Evolutionary conservation across 2,888 invertebrate species (phyloP), one percentile per base, ranked within the genome.

Genomic region (Corythucha ciliata): DNA sequence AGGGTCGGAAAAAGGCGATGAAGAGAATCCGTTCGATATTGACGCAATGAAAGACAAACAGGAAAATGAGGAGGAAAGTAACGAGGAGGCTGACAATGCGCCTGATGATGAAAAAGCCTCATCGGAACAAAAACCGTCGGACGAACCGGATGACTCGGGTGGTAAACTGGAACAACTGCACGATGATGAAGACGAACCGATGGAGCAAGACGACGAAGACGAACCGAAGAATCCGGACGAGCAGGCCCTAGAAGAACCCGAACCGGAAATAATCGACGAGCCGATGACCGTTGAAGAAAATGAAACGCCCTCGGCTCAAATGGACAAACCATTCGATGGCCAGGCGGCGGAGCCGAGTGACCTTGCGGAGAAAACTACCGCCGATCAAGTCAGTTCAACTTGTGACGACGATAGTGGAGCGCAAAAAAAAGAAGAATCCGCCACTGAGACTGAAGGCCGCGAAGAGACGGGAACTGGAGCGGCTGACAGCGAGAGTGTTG

Each of bases 11-110:
- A 74, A 75, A 62, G 73, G 70, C 10, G 74, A 75, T 52, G 80
- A 81, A 24, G 83, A 86, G 57, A 85, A 89, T 76, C 88, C 88
- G 0, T 88, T 89, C 63, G 89, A 90, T 65, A 80, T 88, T 54
- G 88, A 89, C 61, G 73, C 76, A 12, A 83, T 83, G 78, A 86
- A 85, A 66, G 62, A 63, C 29, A 56, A 57, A 1, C 60, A 62
- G 1, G 65, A 65, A 44, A 69, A 73, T 18, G 66, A 60, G 14
- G 57, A 72, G 40, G 64, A 68, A 1, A 68, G 72, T 22, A 65
- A 70, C 20, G 67, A 70, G 6, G 66, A 69, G 53, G 68, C n/a
- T n/a, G n/a, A 66, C 1, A 62, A 68, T 12, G 65, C 63, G 18
- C 60, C 69, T 12, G 68, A 45, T 14, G 36, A 69, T 20, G 62